These are phyloP conservation scores for Petrolisthes manimaculis DNA, from an alignment of 2,888 invertebrate genomes.

Conservation along the genomic window DNA sequence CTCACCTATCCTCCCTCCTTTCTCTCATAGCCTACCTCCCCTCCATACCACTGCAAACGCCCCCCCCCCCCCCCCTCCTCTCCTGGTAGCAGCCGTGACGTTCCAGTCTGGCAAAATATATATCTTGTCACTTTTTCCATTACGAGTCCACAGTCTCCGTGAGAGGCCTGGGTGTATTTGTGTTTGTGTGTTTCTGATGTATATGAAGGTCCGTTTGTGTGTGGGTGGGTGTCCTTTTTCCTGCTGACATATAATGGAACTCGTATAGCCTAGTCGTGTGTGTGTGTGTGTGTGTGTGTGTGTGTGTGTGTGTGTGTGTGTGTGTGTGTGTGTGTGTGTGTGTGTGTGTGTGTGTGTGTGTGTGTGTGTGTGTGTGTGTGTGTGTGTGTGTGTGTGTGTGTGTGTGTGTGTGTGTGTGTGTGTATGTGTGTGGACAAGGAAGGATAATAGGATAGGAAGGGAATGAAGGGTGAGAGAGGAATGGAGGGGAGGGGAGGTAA, in stretches of 20 bases:
- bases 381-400: background rate
- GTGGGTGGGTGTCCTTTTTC: background rate
- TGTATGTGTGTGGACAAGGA: background rate
- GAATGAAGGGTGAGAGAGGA: no score
- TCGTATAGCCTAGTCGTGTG: no score
- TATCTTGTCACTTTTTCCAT: conserved; percentile 18
- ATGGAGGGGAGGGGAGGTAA: no score
- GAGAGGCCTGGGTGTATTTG: background rate
- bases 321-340: background rate
- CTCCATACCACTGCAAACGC: no score
- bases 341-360: background rate
- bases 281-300: background rate
- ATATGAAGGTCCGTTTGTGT: background rate
- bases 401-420: background rate
- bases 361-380: background rate
- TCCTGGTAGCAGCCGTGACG: background rate
- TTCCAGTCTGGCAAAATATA: conserved; percentile 1
- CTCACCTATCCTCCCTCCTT: no score
- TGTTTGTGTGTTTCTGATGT: background rate
- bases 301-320: conserved; percentile 4
- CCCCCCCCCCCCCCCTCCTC: conserved; percentile 12
- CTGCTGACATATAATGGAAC: no score
- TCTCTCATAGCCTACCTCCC: no score
- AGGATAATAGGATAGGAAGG: no score
- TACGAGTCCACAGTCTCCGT: background rate